Evolutionary conservation across 2,888 invertebrate species (phyloP).

Genomic region (Chrysomela aeneicollis): DNA sequence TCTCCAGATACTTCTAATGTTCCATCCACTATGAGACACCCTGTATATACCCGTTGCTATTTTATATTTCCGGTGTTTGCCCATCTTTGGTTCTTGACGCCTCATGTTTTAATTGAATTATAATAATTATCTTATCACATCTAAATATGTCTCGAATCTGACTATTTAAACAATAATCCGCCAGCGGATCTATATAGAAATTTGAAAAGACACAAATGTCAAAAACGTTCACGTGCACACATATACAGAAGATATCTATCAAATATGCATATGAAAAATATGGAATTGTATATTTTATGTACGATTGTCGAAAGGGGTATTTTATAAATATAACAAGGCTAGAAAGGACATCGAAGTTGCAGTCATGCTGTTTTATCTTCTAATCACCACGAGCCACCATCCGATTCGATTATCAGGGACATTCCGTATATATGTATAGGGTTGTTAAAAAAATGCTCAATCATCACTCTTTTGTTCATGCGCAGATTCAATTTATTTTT

Average conservation of each 20-base stretch:
- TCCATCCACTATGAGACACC: no score
- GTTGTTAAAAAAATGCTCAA: no score
- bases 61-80: no score
- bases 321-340: slow-evolving; percentile 56
- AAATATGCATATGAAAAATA: slow-evolving; percentile 57
- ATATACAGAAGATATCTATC: slow-evolving; percentile 42
- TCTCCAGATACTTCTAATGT: no score
- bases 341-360: slow-evolving; percentile 53
- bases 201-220: slow-evolving; percentile 35
- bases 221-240: slow-evolving; percentile 47
- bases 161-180: slow-evolving; percentile 17
- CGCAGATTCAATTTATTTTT: no score
- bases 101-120: no score
- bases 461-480: no score
- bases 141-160: slow-evolving; percentile 24
- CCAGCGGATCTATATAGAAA: slow-evolving; percentile 18
- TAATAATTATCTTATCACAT: not conserved
- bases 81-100: no score
- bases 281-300: slow-evolving; percentile 53
- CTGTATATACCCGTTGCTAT: no score
- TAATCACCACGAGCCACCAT: slow-evolving; percentile 28
- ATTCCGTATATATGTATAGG: not conserved
- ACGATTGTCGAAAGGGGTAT: slow-evolving; percentile 59
- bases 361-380: slow-evolving; percentile 44
- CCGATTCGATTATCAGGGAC: slow-evolving; percentile 12